Percentiles rank a stretch among this genome's conserved stretches.
phyloP scores from a whole-genome alignment of 2,113 vertebrate genomes.

The Aptenodytes patagonicus region DNA sequence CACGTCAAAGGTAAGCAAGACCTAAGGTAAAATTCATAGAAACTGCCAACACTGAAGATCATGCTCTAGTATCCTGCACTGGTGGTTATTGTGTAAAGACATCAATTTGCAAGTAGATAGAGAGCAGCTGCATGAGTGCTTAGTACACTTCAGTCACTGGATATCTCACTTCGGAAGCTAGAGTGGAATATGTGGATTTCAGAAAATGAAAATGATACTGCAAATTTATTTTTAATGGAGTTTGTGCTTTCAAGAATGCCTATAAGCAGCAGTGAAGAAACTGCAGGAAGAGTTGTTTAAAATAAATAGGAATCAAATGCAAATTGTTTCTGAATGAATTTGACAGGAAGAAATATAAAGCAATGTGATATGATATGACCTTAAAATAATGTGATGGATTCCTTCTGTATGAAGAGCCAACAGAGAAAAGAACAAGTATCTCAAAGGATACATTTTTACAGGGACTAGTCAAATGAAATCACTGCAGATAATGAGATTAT shows the following conservation, averaged over 20 bases:
- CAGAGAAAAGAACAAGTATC: neutral
- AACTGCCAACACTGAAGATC: neutral
- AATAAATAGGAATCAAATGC: neutral
- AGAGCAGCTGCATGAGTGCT: neutral
- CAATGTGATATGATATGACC: neutral
- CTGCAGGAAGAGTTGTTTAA: neutral
- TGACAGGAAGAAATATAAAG: neutral
- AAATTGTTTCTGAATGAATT: neutral
- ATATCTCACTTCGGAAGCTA: neutral
- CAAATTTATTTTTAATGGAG: neutral
- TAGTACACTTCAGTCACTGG: neutral
- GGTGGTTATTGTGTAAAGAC: neutral
- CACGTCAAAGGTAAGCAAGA: neutral
- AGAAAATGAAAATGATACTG: neutral
- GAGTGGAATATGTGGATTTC: neutral
- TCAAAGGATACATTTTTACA: neutral
- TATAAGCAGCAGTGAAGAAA: neutral
- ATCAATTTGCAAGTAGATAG: neutral
- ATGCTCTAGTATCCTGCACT: neutral
- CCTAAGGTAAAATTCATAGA: neutral
- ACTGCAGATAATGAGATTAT: conserved; percentile 28
- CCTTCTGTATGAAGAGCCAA: neutral
- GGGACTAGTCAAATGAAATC: neutral
- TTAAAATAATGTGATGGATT: neutral
- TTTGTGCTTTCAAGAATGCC: neutral